These are phyloP conservation scores for Brachymystax lenok DNA, from an alignment of 2,797 vertebrate genomes.

Conservation along the genomic window DNA sequence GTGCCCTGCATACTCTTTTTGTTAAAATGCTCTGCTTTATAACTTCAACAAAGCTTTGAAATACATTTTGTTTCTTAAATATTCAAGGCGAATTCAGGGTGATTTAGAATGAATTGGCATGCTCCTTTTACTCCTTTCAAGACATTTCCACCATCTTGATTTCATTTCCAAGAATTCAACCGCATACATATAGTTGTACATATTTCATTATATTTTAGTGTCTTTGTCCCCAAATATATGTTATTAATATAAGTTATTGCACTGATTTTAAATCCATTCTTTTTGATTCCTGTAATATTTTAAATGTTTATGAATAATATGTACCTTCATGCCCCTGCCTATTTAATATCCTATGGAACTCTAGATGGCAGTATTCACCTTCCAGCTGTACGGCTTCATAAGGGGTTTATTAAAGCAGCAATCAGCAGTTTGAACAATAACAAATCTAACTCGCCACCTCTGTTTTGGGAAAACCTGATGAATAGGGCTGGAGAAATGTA, in stretches of 20 bases:
- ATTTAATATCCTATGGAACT: conserved; percentile 47
- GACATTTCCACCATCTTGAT: conserved; percentile 37
- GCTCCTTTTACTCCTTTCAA: conserved; percentile 56
- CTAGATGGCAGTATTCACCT: conserved; percentile 82
- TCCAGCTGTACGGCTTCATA: conserved; percentile 41
- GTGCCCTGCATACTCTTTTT: conserved; percentile 27
- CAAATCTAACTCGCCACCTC: too few relatives aligned
- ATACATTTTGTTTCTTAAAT: conserved; percentile 25
- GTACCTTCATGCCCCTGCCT: conserved; percentile 24
- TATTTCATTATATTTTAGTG: conserved; percentile 52
- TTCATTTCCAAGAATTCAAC: conserved; percentile 53
- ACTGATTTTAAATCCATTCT: conserved; percentile 51
- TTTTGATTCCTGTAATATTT: conserved; percentile 26
- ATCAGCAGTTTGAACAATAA: too few relatives aligned
- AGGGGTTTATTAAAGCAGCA: conserved; percentile 67
- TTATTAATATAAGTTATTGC: conserved; percentile 63
- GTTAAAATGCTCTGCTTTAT: background rate
- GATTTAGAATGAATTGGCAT: conserved; percentile 57
- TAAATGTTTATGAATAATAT: conserved; percentile 43
- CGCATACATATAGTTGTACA: conserved; percentile 52
- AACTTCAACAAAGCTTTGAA: conserved; percentile 27
- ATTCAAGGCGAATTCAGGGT: conserved; percentile 44
- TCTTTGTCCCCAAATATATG: conserved; percentile 49
- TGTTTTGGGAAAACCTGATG: too few relatives aligned
- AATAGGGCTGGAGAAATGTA: too few relatives aligned